Evolutionary conservation across 2,888 invertebrate genomes (phyloP), one percentile per base, ranked within the genome.

Genomic region (Ectobius pallidus): DNA sequence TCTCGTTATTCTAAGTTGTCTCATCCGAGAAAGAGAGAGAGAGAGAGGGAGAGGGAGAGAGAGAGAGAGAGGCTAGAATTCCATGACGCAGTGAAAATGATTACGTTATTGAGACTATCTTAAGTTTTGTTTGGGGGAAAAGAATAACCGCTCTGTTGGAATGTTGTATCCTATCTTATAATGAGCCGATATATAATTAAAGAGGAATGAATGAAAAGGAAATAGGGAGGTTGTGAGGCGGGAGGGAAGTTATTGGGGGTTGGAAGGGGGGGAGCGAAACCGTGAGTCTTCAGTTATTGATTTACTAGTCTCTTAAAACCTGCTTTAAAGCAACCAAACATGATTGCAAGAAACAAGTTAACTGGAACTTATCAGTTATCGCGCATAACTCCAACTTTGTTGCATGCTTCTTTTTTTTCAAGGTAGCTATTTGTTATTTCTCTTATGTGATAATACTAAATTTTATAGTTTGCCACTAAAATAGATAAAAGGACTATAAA

Each of bases 131-230:
- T 30, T 58, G 30, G 32, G n/a, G n/a, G 58, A 16, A 58, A 30
- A 58, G 58, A 58, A 58, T 58, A 30, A 58, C n/a, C 30, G 3
- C 16, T 55, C 6, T 52, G 9, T n/a, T 58, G 30, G 58, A 58
- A 58, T 58, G 58, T 58, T 58, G 58, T 30, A 58, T 52, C 25
- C 14, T 25, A 52, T 58, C 58, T 58, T 58, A 58, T 58, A 58
- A 58, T 58, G 58, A 58, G 58, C 58, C 27, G 58, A 58, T 58
- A 58, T 58, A 58, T 30, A 58, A 58, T 58, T 58, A 58, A 58
- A 58, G 58, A 58, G 16, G 22, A 58, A 22, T 55, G 58, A 58
- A 58, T 58, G 58, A 7, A 30, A 55, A 4, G 58, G 58, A 30
- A 58, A 58, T 58, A 58, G 58, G 34, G 34, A 11, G 34, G 11